These are phyloP conservation scores for Saguinus imperator DNA, from an alignment of 2,113 vertebrate genomes.

Conservation along the genomic window DNA sequence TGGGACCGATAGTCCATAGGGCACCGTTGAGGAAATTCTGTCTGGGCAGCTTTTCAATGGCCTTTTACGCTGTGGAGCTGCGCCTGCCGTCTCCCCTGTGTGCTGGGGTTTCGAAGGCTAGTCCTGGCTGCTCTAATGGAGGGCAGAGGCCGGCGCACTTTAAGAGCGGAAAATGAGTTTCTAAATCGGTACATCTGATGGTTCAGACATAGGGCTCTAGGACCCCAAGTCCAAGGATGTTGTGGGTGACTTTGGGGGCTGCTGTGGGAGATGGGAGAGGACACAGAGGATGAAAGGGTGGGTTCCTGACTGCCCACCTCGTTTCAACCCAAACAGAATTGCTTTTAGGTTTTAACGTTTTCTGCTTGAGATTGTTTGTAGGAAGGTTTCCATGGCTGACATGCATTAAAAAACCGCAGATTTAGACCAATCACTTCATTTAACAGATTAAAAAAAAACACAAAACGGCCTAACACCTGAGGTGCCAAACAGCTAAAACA, in stretches of 20 bases:
- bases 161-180: not conserved
- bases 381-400: not conserved
- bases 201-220: not conserved
- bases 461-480: not conserved
- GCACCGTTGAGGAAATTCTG: not conserved
- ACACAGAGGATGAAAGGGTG: not conserved
- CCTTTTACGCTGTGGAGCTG: not conserved
- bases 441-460: not conserved
- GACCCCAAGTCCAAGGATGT: not conserved
- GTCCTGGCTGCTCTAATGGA: not conserved
- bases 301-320: not conserved
- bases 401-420: not conserved
- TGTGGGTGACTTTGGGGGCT: not conserved
- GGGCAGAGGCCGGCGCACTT: not conserved
- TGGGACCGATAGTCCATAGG: not conserved
- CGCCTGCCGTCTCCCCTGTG: fast-evolving
- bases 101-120: no score
- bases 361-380: not conserved
- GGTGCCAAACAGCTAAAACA: not conserved
- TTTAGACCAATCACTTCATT: not conserved
- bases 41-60: not conserved
- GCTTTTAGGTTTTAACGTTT: not conserved
- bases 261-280: no score
- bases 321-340: not conserved
- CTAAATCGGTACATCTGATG: not conserved